Evolutionary conservation across 2,888 invertebrate species (phyloP).

Genomic region (Gasteruption jaculator): DNA sequence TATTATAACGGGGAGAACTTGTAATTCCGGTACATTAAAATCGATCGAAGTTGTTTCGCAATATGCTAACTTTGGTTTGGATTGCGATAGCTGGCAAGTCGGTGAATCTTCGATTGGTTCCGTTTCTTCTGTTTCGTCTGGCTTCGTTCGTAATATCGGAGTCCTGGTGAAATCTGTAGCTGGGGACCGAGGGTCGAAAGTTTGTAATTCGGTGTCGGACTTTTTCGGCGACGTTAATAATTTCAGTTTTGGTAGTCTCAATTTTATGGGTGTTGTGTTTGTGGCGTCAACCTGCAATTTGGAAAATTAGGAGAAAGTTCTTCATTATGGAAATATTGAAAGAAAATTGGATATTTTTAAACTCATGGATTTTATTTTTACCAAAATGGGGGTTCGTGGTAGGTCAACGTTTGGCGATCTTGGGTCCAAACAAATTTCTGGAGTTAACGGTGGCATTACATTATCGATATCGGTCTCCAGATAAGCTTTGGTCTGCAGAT

Average conservation of each 20-base stretch:
- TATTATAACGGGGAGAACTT: constrained; percentile 28
- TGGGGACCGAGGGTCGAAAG: constrained; percentile 42
- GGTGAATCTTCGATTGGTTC: constrained; percentile 22
- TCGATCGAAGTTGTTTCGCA: constrained; percentile 33
- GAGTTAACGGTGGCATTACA: constrained; percentile 25
- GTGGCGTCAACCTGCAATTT: no score
- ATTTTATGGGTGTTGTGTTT: no score
- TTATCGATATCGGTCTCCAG: constrained; percentile 42
- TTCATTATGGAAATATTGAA: neutral
- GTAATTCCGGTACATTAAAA: constrained; percentile 33
- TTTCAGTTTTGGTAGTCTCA: no score
- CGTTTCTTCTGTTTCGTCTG: constrained; percentile 21
- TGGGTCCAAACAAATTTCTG: constrained; percentile 25
- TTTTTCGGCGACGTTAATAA: no score
- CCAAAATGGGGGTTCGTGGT: constrained; percentile 29
- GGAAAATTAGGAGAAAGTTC: no score
- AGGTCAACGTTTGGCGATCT: constrained; percentile 23
- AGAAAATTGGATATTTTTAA: neutral
- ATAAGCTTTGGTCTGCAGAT: constrained; percentile 35
- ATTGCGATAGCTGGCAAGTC: constrained; percentile 20
- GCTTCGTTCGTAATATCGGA: constrained; percentile 36
- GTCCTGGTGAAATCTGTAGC: constrained; percentile 42
- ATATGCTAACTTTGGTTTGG: constrained; percentile 23
- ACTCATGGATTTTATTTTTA: constrained; percentile 22
- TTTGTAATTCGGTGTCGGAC: no score